Base-by-base conservation (phyloP, 2,113 vertebrate species). In the Paralichthys olivaceus region DNA sequence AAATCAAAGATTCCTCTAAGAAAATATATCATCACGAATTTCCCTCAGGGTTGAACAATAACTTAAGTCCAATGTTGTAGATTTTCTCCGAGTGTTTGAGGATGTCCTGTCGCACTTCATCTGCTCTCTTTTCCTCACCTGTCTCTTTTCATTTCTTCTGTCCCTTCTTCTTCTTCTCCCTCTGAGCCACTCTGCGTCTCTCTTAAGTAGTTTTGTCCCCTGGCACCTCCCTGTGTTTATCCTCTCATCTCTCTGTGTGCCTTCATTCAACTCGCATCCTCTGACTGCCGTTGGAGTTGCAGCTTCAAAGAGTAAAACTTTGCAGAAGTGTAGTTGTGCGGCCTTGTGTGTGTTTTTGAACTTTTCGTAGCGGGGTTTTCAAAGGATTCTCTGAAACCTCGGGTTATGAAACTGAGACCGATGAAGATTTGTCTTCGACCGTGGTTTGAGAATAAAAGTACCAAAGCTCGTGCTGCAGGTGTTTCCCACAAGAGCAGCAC, bases 81-180 rank as follows among this genome's bases (percentile, higher is more conserved):
- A 43, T 57, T 81, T 69, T 80, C 55, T 11, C 20, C 0, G 4
- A 29, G 75, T 7, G 20, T 79, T 81, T 81, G 72, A 84, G 57
- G 69, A 75, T 49, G 55, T 82, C 51, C 73, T 4, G 47, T 87
- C 58, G 0, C 28, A 29, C 51, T 72, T 68, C 54, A 29, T 84
- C 62, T 77, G 59, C 55, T 79, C 64, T 49, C 32, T 26, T 80
- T 25, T 72, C 25, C 69, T 82, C 66, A 61, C 37, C 67, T 77
- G 83, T 85, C 84, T 80, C 32, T 83, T 82, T 77, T 75, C 76
- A 83, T 83, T 74, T 68, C 32, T 51, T 26, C 45, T 54, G 12
- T 81, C 43, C 58, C 26, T 43, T 23, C 3, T 55, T 75, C 37
- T 55, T 79, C 51, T 54, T 40, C n/a, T 69, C 43, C 37, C 57